phyloP scores from a whole-genome alignment of 2,797 vertebrate species.

The Alcedo quadribrachys region DNA sequence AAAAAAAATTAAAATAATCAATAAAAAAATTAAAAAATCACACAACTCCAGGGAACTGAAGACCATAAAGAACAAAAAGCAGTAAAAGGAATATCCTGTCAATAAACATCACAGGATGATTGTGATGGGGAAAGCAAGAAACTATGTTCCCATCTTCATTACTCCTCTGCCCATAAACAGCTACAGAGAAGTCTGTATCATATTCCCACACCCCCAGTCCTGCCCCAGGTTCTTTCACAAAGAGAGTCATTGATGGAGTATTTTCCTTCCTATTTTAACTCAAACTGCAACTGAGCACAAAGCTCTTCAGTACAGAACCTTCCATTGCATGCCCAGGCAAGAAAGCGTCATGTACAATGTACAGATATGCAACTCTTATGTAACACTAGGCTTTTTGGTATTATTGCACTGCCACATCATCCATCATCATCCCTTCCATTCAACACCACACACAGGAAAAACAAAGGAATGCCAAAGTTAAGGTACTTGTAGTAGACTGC shows the following conservation, averaged over 20 bases:
- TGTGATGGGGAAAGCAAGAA: not conserved
- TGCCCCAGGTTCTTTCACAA: not conserved
- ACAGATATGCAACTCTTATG: not conserved
- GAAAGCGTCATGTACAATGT: not conserved
- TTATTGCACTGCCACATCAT: not conserved
- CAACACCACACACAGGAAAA: not conserved
- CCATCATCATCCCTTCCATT: not conserved
- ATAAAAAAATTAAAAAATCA: not conserved
- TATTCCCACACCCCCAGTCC: not conserved
- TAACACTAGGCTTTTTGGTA: not conserved
- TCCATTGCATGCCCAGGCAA: not conserved
- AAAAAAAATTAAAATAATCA: not conserved
- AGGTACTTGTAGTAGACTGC: not conserved
- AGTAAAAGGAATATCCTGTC: not conserved
- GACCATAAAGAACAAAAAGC: not conserved
- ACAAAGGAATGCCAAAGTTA: not conserved
- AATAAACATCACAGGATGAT: not conserved
- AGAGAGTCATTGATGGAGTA: too few species aligned
- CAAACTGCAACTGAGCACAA: not conserved
- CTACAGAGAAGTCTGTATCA: not conserved
- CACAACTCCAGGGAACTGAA: not conserved
- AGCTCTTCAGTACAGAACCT: not conserved
- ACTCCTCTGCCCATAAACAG: not conserved
- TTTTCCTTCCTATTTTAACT: too few species aligned
- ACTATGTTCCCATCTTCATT: not conserved